Percentiles rank a stretch among this genome's conserved stretches.
Conservation (phyloP, 2,888 invertebrate genomes). For the Eupelmus urozonus region DNA sequence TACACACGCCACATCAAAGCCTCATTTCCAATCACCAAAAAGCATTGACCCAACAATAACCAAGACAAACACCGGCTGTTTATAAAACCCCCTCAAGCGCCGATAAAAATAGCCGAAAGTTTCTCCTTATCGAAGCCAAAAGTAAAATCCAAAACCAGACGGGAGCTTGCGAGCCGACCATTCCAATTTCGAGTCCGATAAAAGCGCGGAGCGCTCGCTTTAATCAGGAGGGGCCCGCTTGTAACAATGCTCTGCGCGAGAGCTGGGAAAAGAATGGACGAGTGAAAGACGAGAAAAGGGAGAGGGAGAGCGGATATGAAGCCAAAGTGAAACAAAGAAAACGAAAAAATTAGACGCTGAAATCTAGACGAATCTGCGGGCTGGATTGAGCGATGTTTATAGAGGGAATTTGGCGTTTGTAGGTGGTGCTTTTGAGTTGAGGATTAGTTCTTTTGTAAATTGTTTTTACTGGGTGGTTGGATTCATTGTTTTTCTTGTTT, state of each 20-base stretch:
- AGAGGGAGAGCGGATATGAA: constrained; percentile 34
- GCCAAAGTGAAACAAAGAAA: constrained; percentile 48
- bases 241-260: constrained; percentile 16
- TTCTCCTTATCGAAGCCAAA: not conserved
- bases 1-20: too few species aligned
- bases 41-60: too few species aligned
- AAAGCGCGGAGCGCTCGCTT: constrained; percentile 36
- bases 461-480: too few species aligned
- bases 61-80: too few species aligned
- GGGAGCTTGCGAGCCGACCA: not conserved
- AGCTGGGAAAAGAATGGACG: constrained; percentile 11
- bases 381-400: not conserved
- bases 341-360: constrained; percentile 49
- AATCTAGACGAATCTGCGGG: constrained; percentile 14
- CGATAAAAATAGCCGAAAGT: not conserved
- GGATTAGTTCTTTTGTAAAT: too few species aligned
- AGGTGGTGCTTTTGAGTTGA: too few species aligned
- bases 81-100: too few species aligned
- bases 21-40: too few species aligned
- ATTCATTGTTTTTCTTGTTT: too few species aligned
- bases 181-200: constrained; percentile 23
- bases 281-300: constrained; percentile 7
- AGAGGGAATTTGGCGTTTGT: too few species aligned
- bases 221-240: constrained; percentile 36
- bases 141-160: not conserved